phyloP scores from a whole-genome alignment of 2,888 invertebrate species.

The Dexiosoma caninum region DNA sequence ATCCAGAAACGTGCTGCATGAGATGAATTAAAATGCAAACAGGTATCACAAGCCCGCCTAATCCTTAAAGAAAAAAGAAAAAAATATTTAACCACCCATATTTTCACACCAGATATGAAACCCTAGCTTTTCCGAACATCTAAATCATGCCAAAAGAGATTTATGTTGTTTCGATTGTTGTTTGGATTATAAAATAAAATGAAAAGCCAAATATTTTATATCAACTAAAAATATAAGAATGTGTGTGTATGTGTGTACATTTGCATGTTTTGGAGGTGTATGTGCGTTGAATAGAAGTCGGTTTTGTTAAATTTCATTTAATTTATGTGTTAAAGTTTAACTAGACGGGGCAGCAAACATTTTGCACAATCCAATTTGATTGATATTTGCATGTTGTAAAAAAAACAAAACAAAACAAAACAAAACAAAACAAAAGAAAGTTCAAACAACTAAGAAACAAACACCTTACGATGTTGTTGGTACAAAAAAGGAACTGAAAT shows the following conservation, averaged over 20 bases:
- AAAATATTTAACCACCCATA: no score
- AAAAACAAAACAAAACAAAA: neutral
- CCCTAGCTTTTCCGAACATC: neutral
- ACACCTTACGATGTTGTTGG: no score
- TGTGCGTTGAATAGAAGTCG: neutral
- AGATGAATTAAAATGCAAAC: no score
- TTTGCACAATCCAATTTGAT: neutral
- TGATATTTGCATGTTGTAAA: neutral
- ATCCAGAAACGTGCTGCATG: no score
- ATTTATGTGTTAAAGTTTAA: neutral
- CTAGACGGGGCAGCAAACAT: neutral
- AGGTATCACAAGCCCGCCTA: no score
- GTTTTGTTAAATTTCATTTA: neutral
- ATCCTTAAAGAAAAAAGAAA: no score
- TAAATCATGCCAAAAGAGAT: constrained; percentile 53
- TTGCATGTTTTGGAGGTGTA: neutral
- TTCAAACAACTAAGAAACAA: no score
- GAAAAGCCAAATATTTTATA: constrained; percentile 2
- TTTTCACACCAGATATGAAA: neutral
- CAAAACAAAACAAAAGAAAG: neutral
- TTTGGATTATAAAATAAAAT: constrained; percentile 41
- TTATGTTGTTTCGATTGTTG: constrained; percentile 57
- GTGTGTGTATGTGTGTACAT: neutral
- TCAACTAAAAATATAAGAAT: neutral
- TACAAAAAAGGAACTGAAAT: no score